These are phyloP conservation scores for Bambusicola thoracicus DNA, from an alignment of 2,113 vertebrate genomes.

Conservation along the genomic window DNA sequence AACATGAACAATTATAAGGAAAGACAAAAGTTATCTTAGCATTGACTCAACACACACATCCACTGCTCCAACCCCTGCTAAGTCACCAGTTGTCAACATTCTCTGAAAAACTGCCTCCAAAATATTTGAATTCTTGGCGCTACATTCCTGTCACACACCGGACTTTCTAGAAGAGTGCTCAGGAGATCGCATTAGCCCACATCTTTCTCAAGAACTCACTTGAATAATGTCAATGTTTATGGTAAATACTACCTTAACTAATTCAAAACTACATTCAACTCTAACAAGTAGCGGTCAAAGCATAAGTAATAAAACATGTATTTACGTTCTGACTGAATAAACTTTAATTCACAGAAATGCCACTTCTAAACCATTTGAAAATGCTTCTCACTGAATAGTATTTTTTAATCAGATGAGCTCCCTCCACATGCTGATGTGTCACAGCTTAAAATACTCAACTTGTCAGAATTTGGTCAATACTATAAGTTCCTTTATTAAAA, in stretches of 20 bases:
- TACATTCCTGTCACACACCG: background rate
- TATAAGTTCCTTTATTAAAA: background rate
- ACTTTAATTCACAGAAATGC: background rate
- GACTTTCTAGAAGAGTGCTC: background rate
- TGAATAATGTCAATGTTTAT: background rate
- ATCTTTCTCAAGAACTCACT: background rate
- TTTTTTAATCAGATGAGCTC: background rate
- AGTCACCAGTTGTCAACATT: background rate
- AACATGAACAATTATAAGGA: background rate
- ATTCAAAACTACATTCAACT: background rate
- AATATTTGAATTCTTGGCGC: background rate
- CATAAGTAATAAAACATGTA: background rate
- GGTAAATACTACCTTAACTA: background rate
- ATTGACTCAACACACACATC: background rate
- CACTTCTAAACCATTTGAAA: background rate
- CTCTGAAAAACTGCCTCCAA: background rate
- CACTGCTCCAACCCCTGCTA: fast-evolving
- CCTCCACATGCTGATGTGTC: background rate
- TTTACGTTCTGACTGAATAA: background rate
- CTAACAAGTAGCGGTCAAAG: background rate
- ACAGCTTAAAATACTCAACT: background rate
- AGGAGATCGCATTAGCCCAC: background rate
- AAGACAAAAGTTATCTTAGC: background rate
- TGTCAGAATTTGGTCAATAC: background rate
- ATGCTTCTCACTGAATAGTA: background rate